Conservation (phyloP, 2,888 invertebrate species). For the Caradrina clavipalpis region DNA sequence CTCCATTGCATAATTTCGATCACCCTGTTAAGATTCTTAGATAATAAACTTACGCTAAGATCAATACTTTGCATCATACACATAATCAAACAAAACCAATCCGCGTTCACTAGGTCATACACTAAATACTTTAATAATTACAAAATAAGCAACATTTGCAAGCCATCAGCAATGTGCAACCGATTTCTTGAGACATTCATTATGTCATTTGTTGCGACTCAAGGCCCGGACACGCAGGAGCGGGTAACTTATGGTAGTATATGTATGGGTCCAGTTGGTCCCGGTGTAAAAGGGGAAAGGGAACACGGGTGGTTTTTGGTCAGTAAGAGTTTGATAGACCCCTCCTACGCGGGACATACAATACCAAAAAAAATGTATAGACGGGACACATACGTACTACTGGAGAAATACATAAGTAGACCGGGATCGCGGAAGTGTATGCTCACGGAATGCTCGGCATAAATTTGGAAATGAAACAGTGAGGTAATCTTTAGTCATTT, state of each 20-base stretch:
- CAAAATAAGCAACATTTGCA: slow-evolving; percentile 31
- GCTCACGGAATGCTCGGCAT: too few species aligned
- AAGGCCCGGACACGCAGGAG: not conserved
- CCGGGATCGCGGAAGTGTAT: too few species aligned
- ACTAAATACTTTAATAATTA: slow-evolving; percentile 28
- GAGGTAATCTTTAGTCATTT: too few species aligned
- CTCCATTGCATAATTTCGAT: slow-evolving; percentile 3
- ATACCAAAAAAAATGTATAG: too few species aligned
- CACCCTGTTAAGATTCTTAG: not conserved
- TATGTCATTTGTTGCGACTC: slow-evolving; percentile 46
- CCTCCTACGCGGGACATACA: too few species aligned
- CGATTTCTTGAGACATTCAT: slow-evolving; percentile 24
- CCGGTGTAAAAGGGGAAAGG: too few species aligned
- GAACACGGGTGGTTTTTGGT: too few species aligned
- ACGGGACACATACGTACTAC: too few species aligned
- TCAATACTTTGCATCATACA: not conserved
- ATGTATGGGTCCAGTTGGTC: too few species aligned
- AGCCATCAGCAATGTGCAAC: not conserved
- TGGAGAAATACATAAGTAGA: too few species aligned
- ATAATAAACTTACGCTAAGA: not conserved
- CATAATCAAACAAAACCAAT: slow-evolving; percentile 20
- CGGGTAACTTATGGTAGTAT: not conserved
- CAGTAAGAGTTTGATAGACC: too few species aligned
- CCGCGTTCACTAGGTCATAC: slow-evolving; percentile 27
- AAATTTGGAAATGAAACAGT: too few species aligned